These are phyloP conservation scores for Dicyrtomina minuta DNA, from an alignment of 2,888 invertebrate species.

Conservation along the genomic window DNA sequence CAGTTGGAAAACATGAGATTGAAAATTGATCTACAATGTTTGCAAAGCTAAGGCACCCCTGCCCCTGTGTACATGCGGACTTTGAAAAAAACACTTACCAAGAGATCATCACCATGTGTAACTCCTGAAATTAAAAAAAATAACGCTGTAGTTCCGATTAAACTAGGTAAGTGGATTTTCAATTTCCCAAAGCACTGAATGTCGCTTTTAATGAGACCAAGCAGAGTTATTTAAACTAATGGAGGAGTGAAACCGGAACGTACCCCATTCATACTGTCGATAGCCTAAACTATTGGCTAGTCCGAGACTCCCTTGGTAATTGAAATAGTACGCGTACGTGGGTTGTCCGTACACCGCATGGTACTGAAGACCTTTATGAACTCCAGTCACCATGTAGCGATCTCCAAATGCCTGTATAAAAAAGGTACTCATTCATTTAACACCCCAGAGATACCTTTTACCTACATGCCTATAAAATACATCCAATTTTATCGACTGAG, in stretches of 20 bases:
- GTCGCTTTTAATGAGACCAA: too few relatives aligned
- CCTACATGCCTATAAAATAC: too few relatives aligned
- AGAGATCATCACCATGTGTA: slow-evolving; percentile 30
- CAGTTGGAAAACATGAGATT: too few relatives aligned
- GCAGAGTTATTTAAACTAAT: too few relatives aligned
- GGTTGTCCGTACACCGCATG: slow-evolving; percentile 28
- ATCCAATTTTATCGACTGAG: too few relatives aligned
- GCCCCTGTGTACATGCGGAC: not conserved
- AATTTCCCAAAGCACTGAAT: too few relatives aligned
- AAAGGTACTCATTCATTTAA: not conserved
- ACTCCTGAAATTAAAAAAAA: slow-evolving; percentile 14
- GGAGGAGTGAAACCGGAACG: not conserved
- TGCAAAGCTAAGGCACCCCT: too few relatives aligned
- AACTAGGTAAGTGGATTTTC: not conserved
- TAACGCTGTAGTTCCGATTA: not conserved
- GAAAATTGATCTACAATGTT: too few relatives aligned
- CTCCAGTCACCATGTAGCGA: slow-evolving; percentile 35
- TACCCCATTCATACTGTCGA: slow-evolving; percentile 32
- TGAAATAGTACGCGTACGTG: slow-evolving; percentile 32
- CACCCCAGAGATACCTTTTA: too few relatives aligned
- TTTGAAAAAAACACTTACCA: slow-evolving; percentile 12
- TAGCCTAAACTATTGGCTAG: slow-evolving; percentile 28
- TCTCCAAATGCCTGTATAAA: slow-evolving; percentile 30
- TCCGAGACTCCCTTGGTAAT: slow-evolving; percentile 27
- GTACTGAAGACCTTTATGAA: slow-evolving; percentile 33